A percentile compares a stretch with the other conserved stretches of the same genome.
These are phyloP conservation scores for Prosopocoilus inquinatus DNA, from an alignment of 2,888 invertebrate species.

Conservation along the genomic window DNA sequence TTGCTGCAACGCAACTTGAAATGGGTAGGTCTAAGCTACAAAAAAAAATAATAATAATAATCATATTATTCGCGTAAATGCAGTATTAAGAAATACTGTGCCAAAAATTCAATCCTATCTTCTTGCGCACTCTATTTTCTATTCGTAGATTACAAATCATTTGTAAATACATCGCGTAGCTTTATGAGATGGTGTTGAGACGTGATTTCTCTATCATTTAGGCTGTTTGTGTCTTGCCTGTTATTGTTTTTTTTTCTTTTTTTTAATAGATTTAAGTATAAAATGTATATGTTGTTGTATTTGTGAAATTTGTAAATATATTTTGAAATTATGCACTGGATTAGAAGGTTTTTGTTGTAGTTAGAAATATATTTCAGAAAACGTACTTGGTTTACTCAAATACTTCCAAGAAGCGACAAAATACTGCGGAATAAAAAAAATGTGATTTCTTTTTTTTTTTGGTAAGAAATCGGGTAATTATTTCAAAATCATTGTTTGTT, in stretches of 20 bases:
- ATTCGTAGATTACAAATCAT: constrained; percentile 1
- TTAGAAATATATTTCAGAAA: no score
- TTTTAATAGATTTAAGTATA: constrained; percentile 48
- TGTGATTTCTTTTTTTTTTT: no score
- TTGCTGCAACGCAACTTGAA: neutral
- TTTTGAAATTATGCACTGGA: constrained; percentile 42
- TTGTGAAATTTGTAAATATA: constrained; percentile 52
- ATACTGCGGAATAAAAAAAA: no score
- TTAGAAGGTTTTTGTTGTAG: neutral
- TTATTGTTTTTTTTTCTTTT: constrained; percentile 46
- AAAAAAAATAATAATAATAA: neutral
- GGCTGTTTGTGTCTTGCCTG: constrained; percentile 53
- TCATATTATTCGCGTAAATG: constrained; percentile 19
- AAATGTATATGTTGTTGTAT: constrained; percentile 52
- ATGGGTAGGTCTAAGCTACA: constrained; percentile 2
- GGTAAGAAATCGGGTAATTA: no score
- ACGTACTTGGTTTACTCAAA: no score
- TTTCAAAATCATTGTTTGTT: no score
- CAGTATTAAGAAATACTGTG: constrained; percentile 47
- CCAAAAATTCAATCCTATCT: constrained; percentile 34
- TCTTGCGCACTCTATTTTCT: constrained; percentile 18
- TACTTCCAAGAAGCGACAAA: no score
- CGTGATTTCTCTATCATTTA: constrained; percentile 37
- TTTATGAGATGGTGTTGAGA: constrained; percentile 44
- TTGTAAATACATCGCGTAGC: constrained; percentile 38